A percentile compares a stretch with the other conserved stretches of the same genome.
Conservation (phyloP, 2,888 invertebrate genomes). For the Pycnomerus fuliginosus region DNA sequence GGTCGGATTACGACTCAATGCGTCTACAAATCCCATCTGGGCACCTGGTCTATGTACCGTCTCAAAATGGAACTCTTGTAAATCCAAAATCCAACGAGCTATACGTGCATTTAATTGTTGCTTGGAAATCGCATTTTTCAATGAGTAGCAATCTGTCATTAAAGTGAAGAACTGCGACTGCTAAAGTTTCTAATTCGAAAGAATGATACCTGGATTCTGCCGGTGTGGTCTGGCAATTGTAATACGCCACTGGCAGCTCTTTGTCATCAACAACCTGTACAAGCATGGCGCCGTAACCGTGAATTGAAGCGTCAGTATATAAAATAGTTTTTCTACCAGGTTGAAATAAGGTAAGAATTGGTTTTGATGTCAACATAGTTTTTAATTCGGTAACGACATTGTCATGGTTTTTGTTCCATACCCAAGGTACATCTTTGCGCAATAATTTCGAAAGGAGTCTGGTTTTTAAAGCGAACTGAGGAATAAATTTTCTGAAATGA, state of each 20-base stretch:
- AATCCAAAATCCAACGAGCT: constrained; percentile 20
- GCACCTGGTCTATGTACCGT: constrained; percentile 14
- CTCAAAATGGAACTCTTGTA: too few species aligned
- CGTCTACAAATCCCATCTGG: constrained; percentile 21
- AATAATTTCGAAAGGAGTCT: not conserved
- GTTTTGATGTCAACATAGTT: not conserved
- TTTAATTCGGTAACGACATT: not conserved
- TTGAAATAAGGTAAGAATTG: not conserved
- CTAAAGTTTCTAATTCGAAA: constrained; percentile 11
- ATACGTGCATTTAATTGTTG: constrained; percentile 17
- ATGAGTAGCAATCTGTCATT: constrained; percentile 15
- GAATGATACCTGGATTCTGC: constrained; percentile 6
- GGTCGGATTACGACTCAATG: too few species aligned
- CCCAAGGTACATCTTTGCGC: not conserved
- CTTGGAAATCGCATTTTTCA: constrained; percentile 14
- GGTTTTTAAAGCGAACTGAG: not conserved
- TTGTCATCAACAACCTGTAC: not conserved
- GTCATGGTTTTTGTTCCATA: not conserved
- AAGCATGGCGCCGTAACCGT: not conserved
- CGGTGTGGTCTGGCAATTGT: constrained; percentile 8
- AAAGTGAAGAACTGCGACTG: constrained; percentile 11
- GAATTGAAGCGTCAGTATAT: not conserved
- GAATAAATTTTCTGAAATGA: not conserved
- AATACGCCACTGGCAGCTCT: not conserved
- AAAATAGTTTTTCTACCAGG: not conserved